Evolutionary conservation across 2,113 vertebrate genomes (phyloP), one percentile per base, ranked within the genome.

Genomic region (Rhabdomys dilectus): DNA sequence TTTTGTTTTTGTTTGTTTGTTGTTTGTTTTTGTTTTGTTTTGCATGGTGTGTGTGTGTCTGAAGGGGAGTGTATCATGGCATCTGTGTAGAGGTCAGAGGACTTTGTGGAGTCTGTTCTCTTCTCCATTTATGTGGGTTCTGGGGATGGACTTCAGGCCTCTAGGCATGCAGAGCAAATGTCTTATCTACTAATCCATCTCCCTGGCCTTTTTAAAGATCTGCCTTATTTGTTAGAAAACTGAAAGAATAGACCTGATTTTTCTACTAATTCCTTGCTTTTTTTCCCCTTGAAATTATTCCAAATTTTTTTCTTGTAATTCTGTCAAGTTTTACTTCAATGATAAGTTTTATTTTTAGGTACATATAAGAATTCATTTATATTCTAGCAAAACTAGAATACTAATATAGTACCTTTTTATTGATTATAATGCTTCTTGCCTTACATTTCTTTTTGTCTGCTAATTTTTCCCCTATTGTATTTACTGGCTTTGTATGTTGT

Each of bases 211-310:
- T 87, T 36, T 24, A 62, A 89, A 70, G 77, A 53, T 75, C 34
- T 87, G 36, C 60, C 68, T 95, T 93, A 91, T 70, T 42, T 93
- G 75, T 86, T 89, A 96, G 45, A 88, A 94, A 94, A 86, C 48
- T 13, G 17, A 89, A 42, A 89, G 10, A 80, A 75, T 51, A 5
- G 7, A 77, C 58, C 62, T 95, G 68, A 17, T 58, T 91, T 93
- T 93, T 93, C 48, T 22, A 89, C 1, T 78, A 16, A 92, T 45
- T 94, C 60, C 29, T 31, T 21, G 36, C 78, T 87, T 75, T 95
- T 94, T 42, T 62, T 6, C 68, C 68, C 66, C 34, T 70, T 36
- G 4, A 16, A 70, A 70, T 36, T 70, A 16, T 72, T n/a, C 15
- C 34, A n/a, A 36, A 19, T 36, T n/a, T 72, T 96, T 91, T 91